phyloP scores from a whole-genome alignment of 2,113 vertebrate species.

The Dasypus novemcinctus region DNA sequence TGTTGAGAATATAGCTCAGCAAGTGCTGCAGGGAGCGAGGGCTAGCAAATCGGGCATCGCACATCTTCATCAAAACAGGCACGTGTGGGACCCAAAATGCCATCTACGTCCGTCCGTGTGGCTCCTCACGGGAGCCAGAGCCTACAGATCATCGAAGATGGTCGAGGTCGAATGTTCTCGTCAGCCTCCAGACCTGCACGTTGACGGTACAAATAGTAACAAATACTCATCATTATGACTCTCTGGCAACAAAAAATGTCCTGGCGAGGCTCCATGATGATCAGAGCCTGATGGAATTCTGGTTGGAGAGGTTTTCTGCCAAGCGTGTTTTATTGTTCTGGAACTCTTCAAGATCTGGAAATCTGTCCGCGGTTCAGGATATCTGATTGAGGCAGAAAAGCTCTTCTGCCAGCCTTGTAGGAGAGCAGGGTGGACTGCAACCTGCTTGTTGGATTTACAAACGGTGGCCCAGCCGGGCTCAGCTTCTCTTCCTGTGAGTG shows the following conservation, averaged over 20 bases:
- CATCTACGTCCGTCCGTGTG: not conserved
- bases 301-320: not conserved
- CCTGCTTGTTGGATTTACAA: not conserved
- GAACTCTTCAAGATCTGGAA: slow-evolving; percentile 13
- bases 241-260: not conserved
- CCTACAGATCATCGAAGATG: not conserved
- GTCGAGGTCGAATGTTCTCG: not conserved
- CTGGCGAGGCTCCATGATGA: not conserved
- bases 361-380: not conserved
- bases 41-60: rapidly evolving
- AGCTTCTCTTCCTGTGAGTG: not conserved
- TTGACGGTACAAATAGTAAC: not conserved
- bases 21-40: not conserved
- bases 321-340: slow-evolving; percentile 34
- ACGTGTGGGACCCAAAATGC: not conserved
- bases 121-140: not conserved
- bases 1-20: not conserved
- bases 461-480: rapidly evolving
- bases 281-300: slow-evolving; percentile 39
- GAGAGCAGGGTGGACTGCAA: not conserved
- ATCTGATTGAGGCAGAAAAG: slow-evolving; percentile 42
- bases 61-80: not conserved
- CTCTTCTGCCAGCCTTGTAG: not conserved
- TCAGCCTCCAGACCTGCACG: not conserved
- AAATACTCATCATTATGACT: not conserved